Evolutionary conservation across 1,140 invertebrate genomes (phyloP), one percentile per base, ranked within the genome.

Genomic region (Lethocerus indicus): DNA sequence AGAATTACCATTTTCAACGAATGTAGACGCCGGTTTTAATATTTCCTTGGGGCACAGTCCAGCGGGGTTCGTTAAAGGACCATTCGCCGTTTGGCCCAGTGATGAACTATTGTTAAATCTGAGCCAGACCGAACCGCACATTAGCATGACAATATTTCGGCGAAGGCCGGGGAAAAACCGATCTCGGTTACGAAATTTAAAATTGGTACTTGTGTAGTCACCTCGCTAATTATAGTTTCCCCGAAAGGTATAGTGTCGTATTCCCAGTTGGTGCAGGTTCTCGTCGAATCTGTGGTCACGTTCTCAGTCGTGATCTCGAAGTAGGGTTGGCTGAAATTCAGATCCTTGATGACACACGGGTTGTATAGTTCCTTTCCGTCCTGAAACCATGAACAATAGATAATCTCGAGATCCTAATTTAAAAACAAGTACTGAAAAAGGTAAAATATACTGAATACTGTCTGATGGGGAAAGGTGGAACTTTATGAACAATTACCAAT

Each of bases 181-280:
- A 26, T 13, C 16, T 45, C 24, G 14, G 20, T 20, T 12, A 12
- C 9, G 20, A 27, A 13, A 9, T 45, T 13, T 12, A 45, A 13
- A 42, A 5, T 44, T n/a, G n/a, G n/a, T 44, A 6, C 9, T 7
- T 13, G 36, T 1, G 12, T 3, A 49, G 32, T 48, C 59, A 69
- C 67, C 59, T 85, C 71, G 0, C 75, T 79, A 24, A 76, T 63
- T 3, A 83, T 80, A 0, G 80, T 83, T 54, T 79, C 71, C 16
- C 72, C 62, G 56, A 84, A 84, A 26, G 73, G 60, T 20, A 63
- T 68, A 14, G 65, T 70, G 51, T 76, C 76, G 52, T 76, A 87
- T 51, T 76, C 64, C 47, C 73, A 75, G 1, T 64, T 52, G 0
- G 62, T 60, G 56, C 81, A 82, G 12, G 9, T 23, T 29, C 50